Base-by-base conservation (phyloP, 37 sponge, comb jelly and placozoan genomes). In the Petrosia ficiformis region DNA sequence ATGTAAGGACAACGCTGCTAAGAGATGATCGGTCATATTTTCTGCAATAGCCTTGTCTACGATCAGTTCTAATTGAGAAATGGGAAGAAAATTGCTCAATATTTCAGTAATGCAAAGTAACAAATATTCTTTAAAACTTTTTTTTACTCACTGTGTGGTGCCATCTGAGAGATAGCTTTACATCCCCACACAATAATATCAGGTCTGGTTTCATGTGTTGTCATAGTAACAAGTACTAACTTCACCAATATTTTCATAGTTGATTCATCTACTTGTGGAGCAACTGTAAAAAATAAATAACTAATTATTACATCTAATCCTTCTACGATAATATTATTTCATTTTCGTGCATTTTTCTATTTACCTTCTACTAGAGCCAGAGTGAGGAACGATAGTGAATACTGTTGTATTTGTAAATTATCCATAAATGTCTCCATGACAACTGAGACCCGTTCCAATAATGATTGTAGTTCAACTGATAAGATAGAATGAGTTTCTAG, bases 301-400 rank as follows among this genome's bases (percentile, higher is more conserved):
- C n/a, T n/a, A n/a, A n/a, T n/a, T n/a, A n/a, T n/a, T n/a, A n/a
- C n/a, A n/a, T n/a, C n/a, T n/a, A n/a, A n/a, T n/a, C n/a, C n/a
- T n/a, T n/a, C n/a, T n/a, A n/a, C n/a, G n/a, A n/a, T n/a, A n/a
- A n/a, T n/a, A n/a, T n/a, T n/a, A n/a, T n/a, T n/a, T n/a, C n/a
- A n/a, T n/a, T n/a, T n/a, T n/a, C n/a, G n/a, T n/a, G n/a, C n/a
- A n/a, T n/a, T n/a, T 48, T 48, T 48, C 54, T 48, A 8, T 57
- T 72, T 22, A 80, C 81, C 81, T 61, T 73, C 81, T 42, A 72
- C 64, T 2, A 72, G 35, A 5, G 72, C 66, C 65, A 80, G 73
- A 28, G 81, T 72, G 25, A 72, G 59, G 73, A 80, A 72, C 54
- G 81, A 57, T 26, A 42, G 54, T 39, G 65, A 43, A 64, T 80